Base-by-base conservation (phyloP, 64 coral and sea anemone species). In the Hydrozoanthus tunicans region DNA sequence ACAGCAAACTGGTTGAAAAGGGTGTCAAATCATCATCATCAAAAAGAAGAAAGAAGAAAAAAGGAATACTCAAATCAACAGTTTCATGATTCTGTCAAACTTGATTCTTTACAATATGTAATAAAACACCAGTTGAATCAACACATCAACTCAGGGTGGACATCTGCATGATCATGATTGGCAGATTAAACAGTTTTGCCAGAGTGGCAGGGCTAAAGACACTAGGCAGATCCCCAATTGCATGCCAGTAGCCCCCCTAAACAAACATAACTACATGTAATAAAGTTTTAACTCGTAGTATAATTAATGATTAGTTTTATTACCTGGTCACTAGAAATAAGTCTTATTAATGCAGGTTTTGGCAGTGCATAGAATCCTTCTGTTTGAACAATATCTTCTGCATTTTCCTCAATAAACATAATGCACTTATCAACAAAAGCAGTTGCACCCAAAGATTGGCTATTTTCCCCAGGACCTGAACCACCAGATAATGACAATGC, bases 251-350 rank as follows among this genome's bases (percentile, higher is more conserved):
- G 32, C 32, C 32, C 32, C 32, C 32, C 32, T 43, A 43, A 43
- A 43, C 32, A 43, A 43, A 43, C 0, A 43, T 43, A 43, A 43
- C 2, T 43, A 43, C 32, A 43, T 1, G 32, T 43, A 43, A 43
- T 43, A 43, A 43, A 43, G 2, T 43, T 43, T 32, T 6, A 51
- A 27, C 10, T 9, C 24, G 0, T 27, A 43, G 11, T 73, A 3
- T 27, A 26, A 73, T 2, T 51, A 70, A 86, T 15, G 12, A 71
- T 51, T 23, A 86, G 54, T 13, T 61, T 27, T 61, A 63, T 69
- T 52, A 90, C 94, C 96, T 98, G 86, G 63, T 98, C 92, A 92
- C 96, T 98, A n/a, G 96, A 95, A 51, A 96, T 91, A 11, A 98
- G 86, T 73, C 79, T 93, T 58, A 98, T 93, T 72, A 98, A 79